Evolutionary conservation across 1,140 invertebrate genomes (phyloP), one percentile per base, ranked within the genome.

Genomic region (Archegozetes longisetosus): DNA sequence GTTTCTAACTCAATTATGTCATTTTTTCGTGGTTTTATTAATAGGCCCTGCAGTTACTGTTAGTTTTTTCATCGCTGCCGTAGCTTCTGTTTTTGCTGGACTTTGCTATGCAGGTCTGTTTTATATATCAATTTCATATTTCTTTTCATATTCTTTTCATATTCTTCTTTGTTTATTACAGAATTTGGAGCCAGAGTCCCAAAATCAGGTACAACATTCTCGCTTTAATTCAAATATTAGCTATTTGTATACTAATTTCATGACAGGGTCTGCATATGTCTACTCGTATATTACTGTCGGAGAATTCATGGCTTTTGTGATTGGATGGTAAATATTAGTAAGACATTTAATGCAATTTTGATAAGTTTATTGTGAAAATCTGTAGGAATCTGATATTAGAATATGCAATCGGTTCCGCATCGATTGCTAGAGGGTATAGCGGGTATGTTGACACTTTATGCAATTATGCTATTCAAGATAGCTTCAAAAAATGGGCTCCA

Each of bases 151-250:
- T n/a, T n/a, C n/a, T n/a, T n/a, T n/a, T n/a, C n/a, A n/a, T n/a
- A n/a, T n/a, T n/a, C n/a, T n/a, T n/a, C n/a, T n/a, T n/a, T n/a
- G n/a, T n/a, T n/a, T n/a, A n/a, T n/a, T 9, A 55, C 20, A 58
- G 92, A 97, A 75, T 96, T 97, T 73, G 92, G 89, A 61, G 90
- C 94, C 32, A 78, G 90, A 69, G 90, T 96, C 58, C 92, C 92
- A 60, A 64, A 62, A 49, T 71, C 75, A 24, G 75, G 57, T 53
- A 58, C 6, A 40, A 40, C 17, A 17, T 9, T 6, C 32, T 9
- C 4, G 29, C n/a, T n/a, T n/a, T n/a, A n/a, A n/a, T n/a, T n/a
- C n/a, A n/a, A n/a, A n/a, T n/a, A n/a, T n/a, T n/a, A n/a, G n/a
- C n/a, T n/a, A n/a, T n/a, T n/a, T n/a, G n/a, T n/a, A n/a, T n/a